These are phyloP conservation scores for Odontothrips loti DNA, from an alignment of 2,888 invertebrate species.

Conservation along the genomic window DNA sequence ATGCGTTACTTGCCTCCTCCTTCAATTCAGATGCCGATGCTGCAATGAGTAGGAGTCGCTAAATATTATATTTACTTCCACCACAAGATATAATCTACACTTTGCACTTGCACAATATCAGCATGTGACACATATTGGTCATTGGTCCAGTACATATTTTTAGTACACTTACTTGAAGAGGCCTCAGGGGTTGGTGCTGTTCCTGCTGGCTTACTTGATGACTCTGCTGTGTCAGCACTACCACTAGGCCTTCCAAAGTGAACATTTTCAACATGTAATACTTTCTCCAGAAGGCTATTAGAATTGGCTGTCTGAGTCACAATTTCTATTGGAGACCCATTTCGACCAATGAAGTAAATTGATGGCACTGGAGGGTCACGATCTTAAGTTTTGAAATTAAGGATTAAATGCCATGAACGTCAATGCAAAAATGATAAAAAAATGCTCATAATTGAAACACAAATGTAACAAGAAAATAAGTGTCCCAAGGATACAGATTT, in stretches of 20 bases:
- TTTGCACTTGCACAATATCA: too few species aligned
- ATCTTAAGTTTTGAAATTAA: slow-evolving; percentile 49
- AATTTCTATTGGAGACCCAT: slow-evolving; percentile 76
- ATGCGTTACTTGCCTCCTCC: too few species aligned
- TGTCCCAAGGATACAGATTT: slow-evolving; percentile 75
- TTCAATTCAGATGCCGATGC: too few species aligned
- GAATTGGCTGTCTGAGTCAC: slow-evolving; percentile 58
- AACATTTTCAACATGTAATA: not conserved
- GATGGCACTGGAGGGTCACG: slow-evolving; percentile 75
- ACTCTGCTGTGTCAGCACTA: not conserved
- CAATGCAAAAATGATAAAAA: not conserved
- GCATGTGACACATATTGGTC: too few species aligned
- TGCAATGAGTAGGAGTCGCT: too few species aligned
- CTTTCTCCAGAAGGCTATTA: not conserved
- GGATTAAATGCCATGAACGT: slow-evolving; percentile 2
- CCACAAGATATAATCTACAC: too few species aligned
- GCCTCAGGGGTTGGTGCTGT: not conserved
- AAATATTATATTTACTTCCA: too few species aligned
- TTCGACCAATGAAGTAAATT: slow-evolving; percentile 78
- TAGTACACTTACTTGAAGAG: too few species aligned
- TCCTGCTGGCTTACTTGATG: not conserved
- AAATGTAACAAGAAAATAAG: not conserved
- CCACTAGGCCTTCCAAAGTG: not conserved
- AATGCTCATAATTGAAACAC: not conserved
- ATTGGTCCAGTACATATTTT: too few species aligned